Base-by-base conservation (phyloP, 2,113 vertebrate species). In the Pantherophis guttatus region DNA sequence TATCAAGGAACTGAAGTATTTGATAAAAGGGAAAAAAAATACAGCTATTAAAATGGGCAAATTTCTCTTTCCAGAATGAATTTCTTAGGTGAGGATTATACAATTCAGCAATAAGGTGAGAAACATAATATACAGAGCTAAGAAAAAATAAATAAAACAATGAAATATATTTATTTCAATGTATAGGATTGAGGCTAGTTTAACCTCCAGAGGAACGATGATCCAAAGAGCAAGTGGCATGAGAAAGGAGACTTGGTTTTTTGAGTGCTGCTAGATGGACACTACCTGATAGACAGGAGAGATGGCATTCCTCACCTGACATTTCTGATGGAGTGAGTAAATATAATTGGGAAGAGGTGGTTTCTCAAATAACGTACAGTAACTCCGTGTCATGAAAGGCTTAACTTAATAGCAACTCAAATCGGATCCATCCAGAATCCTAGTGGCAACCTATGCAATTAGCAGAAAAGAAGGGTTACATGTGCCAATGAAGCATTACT, bases 11-110 rank as follows among this genome's bases (percentile, higher is more conserved):
- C 1, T n/a, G 29, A 50, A 95, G 1, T 39, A 88, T 92, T 94
- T 93, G 53, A 24, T 95, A 53, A 94, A 96, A 95, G 65, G 54
- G 86, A 90, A 1, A 93, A 58, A 87, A 90, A 1, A 93, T 48
- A 55, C 90, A 92, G 87, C 87, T 86, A 75, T 85, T 93, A 87
- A 92, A 4, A 57, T 90, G 2, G 65, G 24, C 4, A 90, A 81
- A 1, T 54, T 91, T 52, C 87, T 92, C 92, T 86, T 15, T 54
- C 75, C 48, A 86, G 93, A 90, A 90, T 92, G 54, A 93, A 9
- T 13, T 95, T 53, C 81, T 89, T 87, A 89, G 23, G 52, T 1
- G 89, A 86, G 89, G 48, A 48, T 87, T 12, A 85, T 55, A 54
- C 86, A 93, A 94, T 17, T 90, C n/a, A 2, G 26, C 24, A 4